phyloP scores from a whole-genome alignment of 2,888 invertebrate genomes.

The Proisotoma minuta region DNA sequence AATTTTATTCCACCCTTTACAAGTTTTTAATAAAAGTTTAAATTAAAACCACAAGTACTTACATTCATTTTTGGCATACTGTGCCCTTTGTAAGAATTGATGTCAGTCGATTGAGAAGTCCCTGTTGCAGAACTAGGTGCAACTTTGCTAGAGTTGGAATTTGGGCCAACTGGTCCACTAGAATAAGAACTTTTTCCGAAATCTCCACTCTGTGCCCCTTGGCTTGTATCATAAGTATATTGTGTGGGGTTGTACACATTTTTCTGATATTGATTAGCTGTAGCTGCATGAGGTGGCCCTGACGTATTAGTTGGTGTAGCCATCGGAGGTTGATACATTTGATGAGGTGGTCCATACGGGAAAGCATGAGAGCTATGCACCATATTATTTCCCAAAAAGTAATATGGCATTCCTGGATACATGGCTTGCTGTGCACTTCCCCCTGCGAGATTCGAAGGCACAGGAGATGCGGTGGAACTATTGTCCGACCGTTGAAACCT shows the following conservation, averaged over 20 bases:
- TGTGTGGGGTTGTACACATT: conserved; percentile 35
- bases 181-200: conserved; percentile 43
- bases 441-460: conserved; percentile 47
- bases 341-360: conserved; percentile 42
- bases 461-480: conserved; percentile 47
- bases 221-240: conserved; percentile 40
- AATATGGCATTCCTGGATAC: conserved; percentile 44
- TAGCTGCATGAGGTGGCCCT: conserved; percentile 41
- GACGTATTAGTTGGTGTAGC: conserved; percentile 42
- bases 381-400: conserved; percentile 44
- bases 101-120: conserved; percentile 57
- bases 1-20: background rate
- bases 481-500: conserved; percentile 43
- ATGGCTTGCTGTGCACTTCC: conserved; percentile 42
- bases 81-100: conserved; percentile 78
- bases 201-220: conserved; percentile 40
- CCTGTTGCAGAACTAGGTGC: conserved; percentile 54
- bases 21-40: too few relatives aligned
- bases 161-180: conserved; percentile 41
- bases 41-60: conserved; percentile 53
- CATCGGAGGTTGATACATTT: conserved; percentile 44
- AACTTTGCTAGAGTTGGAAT: conserved; percentile 43
- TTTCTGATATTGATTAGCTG: conserved; percentile 47
- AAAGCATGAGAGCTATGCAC: conserved; percentile 33
- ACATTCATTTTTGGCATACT: conserved; percentile 86